Evolutionary conservation across 1,140 invertebrate genomes (phyloP).

Genomic region (Solenopsis invicta): DNA sequence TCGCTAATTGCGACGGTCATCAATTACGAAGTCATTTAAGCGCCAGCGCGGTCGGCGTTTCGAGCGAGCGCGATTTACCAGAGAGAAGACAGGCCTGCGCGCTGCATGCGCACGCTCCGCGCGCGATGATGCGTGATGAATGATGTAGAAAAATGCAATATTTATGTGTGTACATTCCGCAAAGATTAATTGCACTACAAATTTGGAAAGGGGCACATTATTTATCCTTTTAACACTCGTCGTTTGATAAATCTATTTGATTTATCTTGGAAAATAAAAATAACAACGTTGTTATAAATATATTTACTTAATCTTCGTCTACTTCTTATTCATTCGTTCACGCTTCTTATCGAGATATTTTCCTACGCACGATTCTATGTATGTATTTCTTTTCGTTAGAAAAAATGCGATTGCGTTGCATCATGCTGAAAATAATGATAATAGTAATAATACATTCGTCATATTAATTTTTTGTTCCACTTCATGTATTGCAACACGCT

Average conservation of each 20-base stretch:
- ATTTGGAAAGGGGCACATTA: not conserved
- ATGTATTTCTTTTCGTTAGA: not conserved
- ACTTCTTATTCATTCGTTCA: not conserved
- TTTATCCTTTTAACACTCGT: not conserved
- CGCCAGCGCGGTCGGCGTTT: constrained; percentile 27
- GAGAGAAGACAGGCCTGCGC: not conserved
- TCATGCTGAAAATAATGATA: not conserved
- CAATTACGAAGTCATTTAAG: constrained; percentile 66
- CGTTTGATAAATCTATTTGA: not conserved
- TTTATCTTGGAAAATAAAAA: not conserved
- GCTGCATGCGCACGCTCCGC: not conserved
- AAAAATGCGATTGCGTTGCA: not conserved
- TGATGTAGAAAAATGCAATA: not conserved
- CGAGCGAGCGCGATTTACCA: constrained; percentile 29
- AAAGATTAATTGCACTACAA: not conserved
- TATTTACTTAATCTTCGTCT: not conserved
- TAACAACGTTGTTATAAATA: not conserved
- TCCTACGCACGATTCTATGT: not conserved
- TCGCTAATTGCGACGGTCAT: constrained; percentile 62
- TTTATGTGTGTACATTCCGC: not conserved
- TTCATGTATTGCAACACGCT: not conserved
- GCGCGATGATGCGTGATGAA: not conserved
- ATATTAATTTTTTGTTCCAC: not conserved
- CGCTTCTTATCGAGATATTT: not conserved
- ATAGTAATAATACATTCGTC: not conserved